Percentiles rank a stretch among this genome's conserved stretches.
These are phyloP conservation scores for Elanus axillaris DNA, from an alignment of 2,113 vertebrate species.

Conservation along the genomic window DNA sequence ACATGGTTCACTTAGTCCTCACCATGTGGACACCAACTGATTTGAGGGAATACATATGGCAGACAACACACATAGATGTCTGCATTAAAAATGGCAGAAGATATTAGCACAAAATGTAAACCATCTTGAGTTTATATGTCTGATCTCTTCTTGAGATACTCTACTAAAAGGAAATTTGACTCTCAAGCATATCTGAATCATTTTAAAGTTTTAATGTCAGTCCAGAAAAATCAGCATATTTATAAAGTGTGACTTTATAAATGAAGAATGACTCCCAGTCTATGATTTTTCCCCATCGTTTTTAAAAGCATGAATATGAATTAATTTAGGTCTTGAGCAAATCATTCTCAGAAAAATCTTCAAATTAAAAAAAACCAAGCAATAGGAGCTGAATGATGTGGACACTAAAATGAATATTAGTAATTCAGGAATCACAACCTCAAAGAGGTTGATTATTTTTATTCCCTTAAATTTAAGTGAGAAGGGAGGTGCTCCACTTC, in stretches of 20 bases:
- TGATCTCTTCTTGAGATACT: neutral
- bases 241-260: neutral
- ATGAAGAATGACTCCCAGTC: neutral
- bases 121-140: conserved; percentile 28
- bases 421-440: neutral
- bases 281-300: neutral
- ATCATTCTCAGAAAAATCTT: neutral
- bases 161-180: neutral
- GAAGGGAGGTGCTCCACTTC: neutral
- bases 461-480: neutral
- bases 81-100: conserved; percentile 28
- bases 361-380: neutral
- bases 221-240: neutral
- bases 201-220: neutral
- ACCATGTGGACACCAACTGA: conserved; percentile 53
- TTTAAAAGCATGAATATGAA: neutral
- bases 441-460: neutral
- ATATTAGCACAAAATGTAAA: conserved; percentile 46
- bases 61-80: conserved; percentile 6
- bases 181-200: neutral
- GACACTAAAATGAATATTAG: neutral
- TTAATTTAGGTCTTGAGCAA: neutral
- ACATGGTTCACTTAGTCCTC: neutral
- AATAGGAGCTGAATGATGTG: neutral
- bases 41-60: conserved; percentile 26